Base-by-base conservation (phyloP, 2,797 vertebrate genomes). In the Platyrinchus mystaceus region DNA sequence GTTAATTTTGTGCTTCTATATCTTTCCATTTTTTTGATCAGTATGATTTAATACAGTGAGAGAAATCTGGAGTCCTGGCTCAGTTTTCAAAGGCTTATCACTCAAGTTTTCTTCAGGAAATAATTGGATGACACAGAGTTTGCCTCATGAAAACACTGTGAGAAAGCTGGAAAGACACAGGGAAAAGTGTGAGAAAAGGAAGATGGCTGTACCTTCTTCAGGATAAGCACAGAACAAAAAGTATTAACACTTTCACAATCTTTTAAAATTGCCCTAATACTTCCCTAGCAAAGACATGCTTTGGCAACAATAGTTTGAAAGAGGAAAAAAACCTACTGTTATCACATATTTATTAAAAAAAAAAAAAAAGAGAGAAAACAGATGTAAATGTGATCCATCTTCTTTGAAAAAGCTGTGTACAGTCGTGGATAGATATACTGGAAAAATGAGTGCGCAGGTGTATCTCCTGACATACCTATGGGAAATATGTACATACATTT, bases 41-140 rank as follows among this genome's bases (percentile, higher is more conserved):
- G 58, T 14, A 41, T 96, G 94, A 91, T 94, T 95, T 93, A 93
- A 94, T 77, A 68, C 77, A 90, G 77, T 68, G 74, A 91, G 77
- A 93, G 83, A 91, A 94, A 90, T 87, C 56, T 82, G 60, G 53
- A 90, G 70, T 71, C 63, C 85, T 94, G 95, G 77, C 93, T 96
- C 39, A 0, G 44, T 70, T 94, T 95, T 94, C 80, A 90, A 95
- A 94, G 77, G 24, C 80, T 94, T 93, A 95, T 95, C 91, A 94
- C 60, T 74, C 66, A 74, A 70, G 77, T 84, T 93, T 94, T 95
- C 74, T 84, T 91, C 93, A 94, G 84, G 89, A 97, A 91, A 92
- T 96, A 92, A 95, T 86, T 94, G 93, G 67, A 95, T 91, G 95
- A 96, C 95, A 93, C 87, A 87, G 32, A 95, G 91, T 85, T 84